Evolutionary conservation across 2,797 vertebrate species (phyloP).

Genomic region (Vipera latastei): DNA sequence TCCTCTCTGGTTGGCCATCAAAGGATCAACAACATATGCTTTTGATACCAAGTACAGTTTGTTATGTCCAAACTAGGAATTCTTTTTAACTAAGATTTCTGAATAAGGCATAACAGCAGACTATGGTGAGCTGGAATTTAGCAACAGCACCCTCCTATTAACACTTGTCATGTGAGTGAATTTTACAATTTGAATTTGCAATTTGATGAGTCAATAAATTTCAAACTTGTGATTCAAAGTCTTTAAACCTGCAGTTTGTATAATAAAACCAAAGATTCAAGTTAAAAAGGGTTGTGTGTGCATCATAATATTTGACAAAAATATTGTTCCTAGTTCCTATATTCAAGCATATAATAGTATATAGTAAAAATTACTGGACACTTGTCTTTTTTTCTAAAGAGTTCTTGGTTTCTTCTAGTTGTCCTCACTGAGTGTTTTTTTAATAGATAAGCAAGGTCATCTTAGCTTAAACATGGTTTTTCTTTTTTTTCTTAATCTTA

Average conservation of each 20-base stretch:
- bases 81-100: not conserved
- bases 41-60: not conserved
- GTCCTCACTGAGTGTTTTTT: not conserved
- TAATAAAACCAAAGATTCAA: not conserved
- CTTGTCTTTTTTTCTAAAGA: not conserved
- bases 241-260: not conserved
- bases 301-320: not conserved
- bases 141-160: not conserved
- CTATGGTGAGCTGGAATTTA: not conserved
- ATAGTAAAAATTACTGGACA: not conserved
- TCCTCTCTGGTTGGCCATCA: not conserved
- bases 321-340: not conserved
- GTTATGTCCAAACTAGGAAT: not conserved
- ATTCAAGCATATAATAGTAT: not conserved
- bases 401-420: not conserved
- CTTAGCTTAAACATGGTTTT: not conserved
- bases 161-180: not conserved
- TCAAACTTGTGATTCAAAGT: not conserved
- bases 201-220: not conserved
- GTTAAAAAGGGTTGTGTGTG: not conserved
- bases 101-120: not conserved
- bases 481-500: not conserved
- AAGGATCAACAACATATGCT: not conserved
- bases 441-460: conserved; percentile 7
- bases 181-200: not conserved